Base-by-base conservation (phyloP, 2,113 vertebrate genomes). In the Coryphaenoides rupestris region DNA sequence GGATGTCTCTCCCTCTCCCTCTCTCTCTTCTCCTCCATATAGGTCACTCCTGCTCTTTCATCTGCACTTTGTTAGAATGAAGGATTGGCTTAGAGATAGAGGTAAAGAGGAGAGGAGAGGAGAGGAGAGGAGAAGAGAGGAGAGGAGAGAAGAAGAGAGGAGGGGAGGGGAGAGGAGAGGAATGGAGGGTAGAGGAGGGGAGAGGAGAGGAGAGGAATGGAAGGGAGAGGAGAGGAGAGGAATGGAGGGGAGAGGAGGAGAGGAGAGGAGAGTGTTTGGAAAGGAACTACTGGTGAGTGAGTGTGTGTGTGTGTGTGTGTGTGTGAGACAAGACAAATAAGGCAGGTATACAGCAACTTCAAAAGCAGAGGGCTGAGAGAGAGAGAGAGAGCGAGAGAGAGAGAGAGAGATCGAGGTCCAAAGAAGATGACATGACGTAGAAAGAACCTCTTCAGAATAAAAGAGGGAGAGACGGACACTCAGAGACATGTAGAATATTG, bases 41-140 rank as follows among this genome's bases (percentile, higher is more conserved):
- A 50, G 15, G n/a, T 50, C 47, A 17, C 47, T 50, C 3, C 47
- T 17, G 47, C n/a, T 50, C 66, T 77, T 85, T 69, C 63, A 81
- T 77, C 53, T 65, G 63, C 67, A 70, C 74, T 73, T 57, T 19
- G 15, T 10, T 19, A 23, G 57, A 75, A 75, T 60, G 19, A 60
- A 77, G 74, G 63, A 50, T 24, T 23, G 50, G 21, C 19, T 66
- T 59, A 21, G 69, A n/a, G 22, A 9, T 3, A 21, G 13, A 66
- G 59, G 40, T 1, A 9, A 50, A 65, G 47, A 72, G 45, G 54
- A 58, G 46, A 5, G 21, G 26, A 2, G 55, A 58, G 21, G 2
- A 22, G 10, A 26, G 13, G 21, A 24, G 6, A 58, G 21, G 14
- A 7, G 12, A 5, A 12, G 21, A 45, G 12, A 2, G 14, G 16